Base-by-base conservation (phyloP, 2,888 invertebrate species). In the Zaprionus lineosus region DNA sequence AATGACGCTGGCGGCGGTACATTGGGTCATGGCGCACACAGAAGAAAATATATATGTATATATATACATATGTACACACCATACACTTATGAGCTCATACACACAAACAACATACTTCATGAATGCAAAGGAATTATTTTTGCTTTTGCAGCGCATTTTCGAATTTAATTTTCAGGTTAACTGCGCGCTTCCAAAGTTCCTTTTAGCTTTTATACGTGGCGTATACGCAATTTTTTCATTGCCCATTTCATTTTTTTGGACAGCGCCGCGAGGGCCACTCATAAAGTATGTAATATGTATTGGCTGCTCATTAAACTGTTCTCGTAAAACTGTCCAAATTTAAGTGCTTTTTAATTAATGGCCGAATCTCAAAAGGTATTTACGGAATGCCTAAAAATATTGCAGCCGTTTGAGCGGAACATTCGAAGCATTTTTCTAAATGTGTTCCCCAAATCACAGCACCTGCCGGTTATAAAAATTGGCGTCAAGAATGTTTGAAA, bases 131-230 rank as follows among this genome's bases (percentile, higher is more conserved):
- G 63, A 83, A 76, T 74, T 76, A 83, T 83, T 74, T 57, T 69
- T 71, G 79, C 74, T 68, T 74, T 74, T 64, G 64, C 59, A 63
- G 71, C 75, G 67, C 57, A 66, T 78, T 72, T 68, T 76, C 63
- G 59, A 79, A 76, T 83, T 83, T 72, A 81, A 79, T 79, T 79
- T 83, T 67, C 72, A 83, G 66, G 61, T 65, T 79, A 78, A 82
- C 67, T 75, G 69, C 61, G 50, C 69, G 53, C 59, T 50, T 46
- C 16, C 47, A 56, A 59, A 64, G 47, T 64, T 61, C 47, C 19
- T 7, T 34, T 43, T 51, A 39, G 47, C 51, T 37, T 39, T 29
- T 40, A 18, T 55, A 66, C 66, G 56, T 50, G 68, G 68, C 70
- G 67, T 62, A 70, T 62, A 58, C 69, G 60, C 74, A 57, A 36